phyloP scores from a whole-genome alignment of 2,113 vertebrate genomes.

The Amblyornis subalaris region DNA sequence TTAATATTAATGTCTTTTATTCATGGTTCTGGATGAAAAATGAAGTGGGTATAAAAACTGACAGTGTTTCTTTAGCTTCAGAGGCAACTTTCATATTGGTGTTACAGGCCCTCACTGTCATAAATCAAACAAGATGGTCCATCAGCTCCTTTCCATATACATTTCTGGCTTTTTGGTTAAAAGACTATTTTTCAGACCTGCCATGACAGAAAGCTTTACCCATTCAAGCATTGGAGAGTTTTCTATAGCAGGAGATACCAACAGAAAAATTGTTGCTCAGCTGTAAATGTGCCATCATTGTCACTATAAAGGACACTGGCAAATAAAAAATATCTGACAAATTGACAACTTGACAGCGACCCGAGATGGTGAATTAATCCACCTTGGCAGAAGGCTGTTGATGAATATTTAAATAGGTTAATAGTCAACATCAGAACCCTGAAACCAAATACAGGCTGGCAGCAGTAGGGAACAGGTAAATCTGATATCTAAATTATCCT shows the following conservation, averaged over 20 bases:
- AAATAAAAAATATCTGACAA: conserved; percentile 53
- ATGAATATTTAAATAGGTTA: conserved; percentile 71
- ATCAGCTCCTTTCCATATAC: not conserved
- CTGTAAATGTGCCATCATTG: not conserved
- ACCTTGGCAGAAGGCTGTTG: conserved; percentile 47
- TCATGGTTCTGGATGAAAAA: not conserved
- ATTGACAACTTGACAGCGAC: conserved; percentile 46
- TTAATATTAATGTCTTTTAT: not conserved
- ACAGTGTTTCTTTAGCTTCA: not conserved
- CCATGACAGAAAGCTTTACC: not conserved
- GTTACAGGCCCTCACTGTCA: not conserved
- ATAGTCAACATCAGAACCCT: conserved; percentile 49
- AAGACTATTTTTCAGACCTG: not conserved
- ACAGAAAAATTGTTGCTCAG: not conserved
- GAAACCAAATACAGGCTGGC: conserved; percentile 56
- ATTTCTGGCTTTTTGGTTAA: not conserved
- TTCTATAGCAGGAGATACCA: not conserved
- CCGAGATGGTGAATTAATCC: conserved; percentile 30
- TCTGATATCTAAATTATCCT: conserved; percentile 37
- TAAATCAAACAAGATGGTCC: not conserved
- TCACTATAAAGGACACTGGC: conserved; percentile 37
- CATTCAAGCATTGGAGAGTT: not conserved
- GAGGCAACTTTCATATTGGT: not conserved
- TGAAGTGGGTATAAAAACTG: not conserved
- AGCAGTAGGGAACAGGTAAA: conserved; percentile 10